Evolutionary conservation across 2,888 invertebrate genomes (phyloP).

Genomic region (Hemithea aestivaria): DNA sequence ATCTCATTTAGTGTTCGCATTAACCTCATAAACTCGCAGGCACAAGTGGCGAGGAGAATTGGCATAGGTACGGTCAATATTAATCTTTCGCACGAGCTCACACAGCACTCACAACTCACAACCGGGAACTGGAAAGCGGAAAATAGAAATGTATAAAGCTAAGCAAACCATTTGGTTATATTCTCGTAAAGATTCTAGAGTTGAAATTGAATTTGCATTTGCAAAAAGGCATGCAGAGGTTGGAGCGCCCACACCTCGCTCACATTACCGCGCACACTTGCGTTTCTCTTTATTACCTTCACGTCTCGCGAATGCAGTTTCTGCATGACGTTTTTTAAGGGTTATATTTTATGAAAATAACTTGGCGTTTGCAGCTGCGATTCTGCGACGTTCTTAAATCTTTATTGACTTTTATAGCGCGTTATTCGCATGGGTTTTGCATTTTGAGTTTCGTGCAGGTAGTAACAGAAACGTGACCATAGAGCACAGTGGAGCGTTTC

Average conservation of each 20-base stretch:
- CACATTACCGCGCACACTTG: conserved; percentile 39
- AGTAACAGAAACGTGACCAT: conserved; percentile 57
- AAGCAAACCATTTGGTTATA: conserved; percentile 49
- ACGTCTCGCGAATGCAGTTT: conserved; percentile 27
- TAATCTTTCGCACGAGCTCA: conserved; percentile 37
- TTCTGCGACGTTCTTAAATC: conserved; percentile 30
- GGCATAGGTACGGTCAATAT: conserved; percentile 43
- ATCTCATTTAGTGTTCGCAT: conserved; percentile 14
- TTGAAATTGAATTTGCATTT: conserved; percentile 56
- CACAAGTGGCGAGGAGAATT: conserved; percentile 28
- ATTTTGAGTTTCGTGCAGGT: conserved; percentile 45
- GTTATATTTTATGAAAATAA: conserved; percentile 31
- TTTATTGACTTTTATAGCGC: conserved; percentile 47
- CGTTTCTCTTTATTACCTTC: conserved; percentile 46
- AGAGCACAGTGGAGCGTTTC: conserved; percentile 50
- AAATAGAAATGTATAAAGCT: conserved; percentile 40
- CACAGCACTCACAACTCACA: conserved; percentile 11
- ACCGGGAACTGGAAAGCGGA: conserved; percentile 23
- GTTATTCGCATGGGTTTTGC: conserved; percentile 55
- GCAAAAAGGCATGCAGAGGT: conserved; percentile 38
- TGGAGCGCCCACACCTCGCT: conserved; percentile 48
- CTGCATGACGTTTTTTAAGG: conserved; percentile 25
- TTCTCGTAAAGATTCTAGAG: conserved; percentile 52
- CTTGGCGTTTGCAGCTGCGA: conserved; percentile 41
- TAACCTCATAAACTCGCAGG: conserved; percentile 24